Conservation (phyloP, 2,888 invertebrate species). For the Agrenia bidenticulata region DNA sequence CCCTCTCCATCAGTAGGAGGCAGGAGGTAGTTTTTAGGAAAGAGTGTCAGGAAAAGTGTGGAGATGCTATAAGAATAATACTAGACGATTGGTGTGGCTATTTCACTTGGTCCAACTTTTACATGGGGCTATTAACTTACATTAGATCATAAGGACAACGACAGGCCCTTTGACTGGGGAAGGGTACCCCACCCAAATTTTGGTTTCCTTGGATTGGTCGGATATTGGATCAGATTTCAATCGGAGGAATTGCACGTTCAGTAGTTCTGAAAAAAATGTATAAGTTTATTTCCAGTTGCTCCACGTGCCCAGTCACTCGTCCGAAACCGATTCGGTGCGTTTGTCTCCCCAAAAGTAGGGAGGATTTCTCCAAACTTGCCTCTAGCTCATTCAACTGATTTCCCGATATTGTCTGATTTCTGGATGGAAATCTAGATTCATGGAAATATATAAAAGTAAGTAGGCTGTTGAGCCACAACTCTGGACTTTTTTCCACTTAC, state of each 20-base stretch:
- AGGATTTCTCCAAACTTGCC: constrained; percentile 2
- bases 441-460: no score
- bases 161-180: no score
- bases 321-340: constrained; percentile 13
- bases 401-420: constrained; percentile 1
- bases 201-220: no score
- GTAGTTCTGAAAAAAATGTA: neutral
- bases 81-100: neutral
- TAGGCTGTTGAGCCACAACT: no score
- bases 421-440: neutral
- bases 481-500: no score
- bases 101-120: neutral
- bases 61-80: no score
- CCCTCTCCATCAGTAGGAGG: no score
- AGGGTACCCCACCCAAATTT: no score
- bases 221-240: constrained; percentile 3
- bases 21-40: no score
- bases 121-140: neutral
- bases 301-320: constrained; percentile 13
- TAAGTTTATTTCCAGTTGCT: constrained; percentile 1
- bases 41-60: no score
- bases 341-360: constrained; percentile 5
- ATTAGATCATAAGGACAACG: neutral
- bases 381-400: neutral
- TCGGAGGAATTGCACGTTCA: neutral